Base-by-base conservation (phyloP, 2,113 vertebrate species). In the Gobiocypris rarus region DNA sequence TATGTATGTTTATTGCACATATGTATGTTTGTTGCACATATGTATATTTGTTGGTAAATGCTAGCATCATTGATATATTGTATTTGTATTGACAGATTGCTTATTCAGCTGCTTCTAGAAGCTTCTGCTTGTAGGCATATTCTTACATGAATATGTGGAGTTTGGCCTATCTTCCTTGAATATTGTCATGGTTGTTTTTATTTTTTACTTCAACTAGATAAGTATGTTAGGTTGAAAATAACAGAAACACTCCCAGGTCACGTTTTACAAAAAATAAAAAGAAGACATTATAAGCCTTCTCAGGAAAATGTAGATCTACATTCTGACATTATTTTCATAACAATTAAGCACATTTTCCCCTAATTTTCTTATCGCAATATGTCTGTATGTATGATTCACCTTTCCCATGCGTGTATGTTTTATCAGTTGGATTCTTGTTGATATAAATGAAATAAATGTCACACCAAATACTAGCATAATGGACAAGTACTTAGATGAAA, bases 1-100 rank as follows among this genome's bases (percentile, higher is more conserved):
- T 14, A 71, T 69, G 67, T 28, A 69, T 73, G 76, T 19, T 24
- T 61, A 41, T 75, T 75, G 77, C 77, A 79, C 81, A 83, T 63
- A 61, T 41, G 58, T 52, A 80, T 38, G 5, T n/a, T 26, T 26
- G 11, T 24, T 14, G 50, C 77, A 79, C 81, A 83, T 63, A 61
- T 41, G 58, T 52, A 80, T 38, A 3, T n/a, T 26, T 48, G n/a
- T 24, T 14, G 50, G 22, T 31, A 22, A 56, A 11, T 76, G 74
- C 28, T 34, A 54, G 52, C 26, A 65, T 48, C 43, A 41, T 41
- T 58, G 11, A 41, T 24, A 41, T 59, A 24, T 59, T 26, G 22
- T 45, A 28, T 61, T 45, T 61, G 34, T 28, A 15, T 63, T 48
- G 24, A 81, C 26, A 31, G 9, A 67, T 17, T 81, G 59, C 59